Evolutionary conservation across 2,888 invertebrate genomes (phyloP).

Genomic region (Acanthopleura granulata): DNA sequence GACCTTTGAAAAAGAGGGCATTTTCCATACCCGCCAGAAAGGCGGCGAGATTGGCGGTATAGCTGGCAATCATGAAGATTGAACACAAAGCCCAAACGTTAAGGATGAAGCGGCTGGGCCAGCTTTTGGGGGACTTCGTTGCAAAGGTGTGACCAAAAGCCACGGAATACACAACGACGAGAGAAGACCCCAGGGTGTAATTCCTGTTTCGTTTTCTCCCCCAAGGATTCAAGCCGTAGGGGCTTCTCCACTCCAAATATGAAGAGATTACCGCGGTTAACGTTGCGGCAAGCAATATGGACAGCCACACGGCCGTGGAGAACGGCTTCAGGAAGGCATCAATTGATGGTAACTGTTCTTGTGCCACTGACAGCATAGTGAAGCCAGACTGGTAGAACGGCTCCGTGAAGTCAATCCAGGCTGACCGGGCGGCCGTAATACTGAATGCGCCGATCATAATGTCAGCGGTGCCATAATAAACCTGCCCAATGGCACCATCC

Average conservation of each 20-base stretch:
- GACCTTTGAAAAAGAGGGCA: conserved; percentile 82
- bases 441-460: conserved; percentile 91
- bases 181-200: conserved; percentile 87
- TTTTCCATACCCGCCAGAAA: conserved; percentile 90
- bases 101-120: conserved; percentile 95
- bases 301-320: conserved; percentile 89
- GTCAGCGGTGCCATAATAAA: conserved; percentile 88
- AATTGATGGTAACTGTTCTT: conserved; percentile 71
- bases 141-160: conserved; percentile 92
- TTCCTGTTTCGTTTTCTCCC: conserved; percentile 91
- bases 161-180: conserved; percentile 94
- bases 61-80: conserved; percentile 93
- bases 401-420: conserved; percentile 87
- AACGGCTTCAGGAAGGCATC: conserved; percentile 90
- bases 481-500: conserved; percentile 90
- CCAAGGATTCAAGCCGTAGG: conserved; percentile 93
- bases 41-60: conserved; percentile 93
- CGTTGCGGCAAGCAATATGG: conserved; percentile 88
- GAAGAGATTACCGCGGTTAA: conserved; percentile 91
- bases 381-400: conserved; percentile 92
- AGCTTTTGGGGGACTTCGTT: conserved; percentile 93
- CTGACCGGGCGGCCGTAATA: conserved; percentile 77
- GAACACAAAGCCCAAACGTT: conserved; percentile 96
- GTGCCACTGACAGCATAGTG: conserved; percentile 82
- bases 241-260: conserved; percentile 92